Conservation (phyloP, 2,888 invertebrate species). For the Netelia inedita region DNA sequence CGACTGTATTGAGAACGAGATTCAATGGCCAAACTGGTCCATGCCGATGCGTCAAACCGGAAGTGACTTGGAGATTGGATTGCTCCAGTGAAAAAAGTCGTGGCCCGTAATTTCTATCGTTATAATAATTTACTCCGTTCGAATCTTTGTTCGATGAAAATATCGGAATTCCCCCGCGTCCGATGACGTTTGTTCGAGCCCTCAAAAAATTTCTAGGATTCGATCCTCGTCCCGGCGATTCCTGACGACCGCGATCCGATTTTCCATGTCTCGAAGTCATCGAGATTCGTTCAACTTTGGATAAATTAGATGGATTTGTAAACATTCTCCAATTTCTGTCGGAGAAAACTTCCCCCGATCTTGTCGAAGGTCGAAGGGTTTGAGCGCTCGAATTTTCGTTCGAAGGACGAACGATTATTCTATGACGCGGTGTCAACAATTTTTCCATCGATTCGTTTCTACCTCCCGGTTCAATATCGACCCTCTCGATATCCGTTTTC, state of each 20-base stretch:
- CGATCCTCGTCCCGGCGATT: background rate
- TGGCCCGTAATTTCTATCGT: background rate
- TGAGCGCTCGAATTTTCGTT: background rate
- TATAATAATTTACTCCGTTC: background rate
- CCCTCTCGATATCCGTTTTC: slow-evolving; percentile 1
- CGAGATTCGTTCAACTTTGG: background rate
- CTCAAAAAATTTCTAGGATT: slow-evolving; percentile 12
- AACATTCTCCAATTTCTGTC: no score
- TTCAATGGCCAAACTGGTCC: slow-evolving; percentile 38
- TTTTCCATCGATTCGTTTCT: background rate
- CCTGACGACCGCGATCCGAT: background rate
- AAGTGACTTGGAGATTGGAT: background rate
- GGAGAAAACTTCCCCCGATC: background rate
- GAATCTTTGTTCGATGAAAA: background rate
- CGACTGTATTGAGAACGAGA: background rate
- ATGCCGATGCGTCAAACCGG: background rate
- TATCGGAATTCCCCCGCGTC: background rate
- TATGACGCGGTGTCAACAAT: background rate
- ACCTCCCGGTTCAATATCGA: background rate
- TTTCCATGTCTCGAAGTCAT: background rate
- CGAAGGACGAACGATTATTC: background rate
- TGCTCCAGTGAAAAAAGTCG: slow-evolving; percentile 20
- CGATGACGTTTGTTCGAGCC: background rate
- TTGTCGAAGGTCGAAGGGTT: background rate
- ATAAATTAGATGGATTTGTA: no score